Percentiles rank a stretch among this genome's conserved stretches.
These are phyloP conservation scores for Apostichopus californicus DNA, from an alignment of 35 echinoderm and acorn worm species.

Conservation along the genomic window DNA sequence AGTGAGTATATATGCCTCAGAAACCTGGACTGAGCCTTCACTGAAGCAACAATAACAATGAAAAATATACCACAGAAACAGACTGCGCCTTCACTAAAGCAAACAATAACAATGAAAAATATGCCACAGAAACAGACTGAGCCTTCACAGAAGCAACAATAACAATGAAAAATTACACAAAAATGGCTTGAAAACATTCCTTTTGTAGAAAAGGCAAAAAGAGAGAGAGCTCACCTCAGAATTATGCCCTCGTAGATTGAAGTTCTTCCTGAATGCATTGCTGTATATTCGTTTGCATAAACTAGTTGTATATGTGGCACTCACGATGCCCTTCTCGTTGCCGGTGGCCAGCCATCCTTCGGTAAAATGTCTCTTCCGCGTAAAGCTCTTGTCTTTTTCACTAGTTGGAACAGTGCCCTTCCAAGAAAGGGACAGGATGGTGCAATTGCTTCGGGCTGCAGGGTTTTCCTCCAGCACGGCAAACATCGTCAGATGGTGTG, in stretches of 20 bases:
- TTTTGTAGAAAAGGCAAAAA: background rate
- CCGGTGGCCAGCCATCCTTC: constrained; percentile 98
- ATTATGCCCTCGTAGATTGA: constrained; percentile 96
- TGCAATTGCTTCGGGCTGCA: constrained; percentile 93
- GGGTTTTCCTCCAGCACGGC: constrained; percentile 97
- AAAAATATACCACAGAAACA: too few species aligned
- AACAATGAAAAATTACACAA: too few species aligned
- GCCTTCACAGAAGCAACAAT: too few species aligned
- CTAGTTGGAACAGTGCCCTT: constrained; percentile 94
- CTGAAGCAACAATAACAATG: too few species aligned
- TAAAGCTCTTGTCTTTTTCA: constrained; percentile 97
- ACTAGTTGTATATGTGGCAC: constrained; percentile 87
- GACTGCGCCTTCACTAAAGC: too few species aligned
- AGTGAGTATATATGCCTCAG: too few species aligned
- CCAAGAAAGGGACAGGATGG: constrained; percentile 94
- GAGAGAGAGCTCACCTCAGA: constrained; percentile 78
- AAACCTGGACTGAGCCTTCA: too few species aligned
- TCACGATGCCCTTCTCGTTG: constrained; percentile 93
- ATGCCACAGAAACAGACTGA: too few species aligned
- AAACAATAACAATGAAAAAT: too few species aligned
- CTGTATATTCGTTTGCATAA: constrained; percentile 68
- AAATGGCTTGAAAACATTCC: too few species aligned
- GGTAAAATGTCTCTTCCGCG: constrained; percentile 82
- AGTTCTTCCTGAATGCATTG: constrained; percentile 84
- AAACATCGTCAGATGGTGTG: constrained; percentile 65